A percentile compares a stretch with the other conserved stretches of the same genome.
These are phyloP conservation scores for Cinclus mexicanus DNA, from an alignment of 2,113 vertebrate genomes.

Conservation along the genomic window DNA sequence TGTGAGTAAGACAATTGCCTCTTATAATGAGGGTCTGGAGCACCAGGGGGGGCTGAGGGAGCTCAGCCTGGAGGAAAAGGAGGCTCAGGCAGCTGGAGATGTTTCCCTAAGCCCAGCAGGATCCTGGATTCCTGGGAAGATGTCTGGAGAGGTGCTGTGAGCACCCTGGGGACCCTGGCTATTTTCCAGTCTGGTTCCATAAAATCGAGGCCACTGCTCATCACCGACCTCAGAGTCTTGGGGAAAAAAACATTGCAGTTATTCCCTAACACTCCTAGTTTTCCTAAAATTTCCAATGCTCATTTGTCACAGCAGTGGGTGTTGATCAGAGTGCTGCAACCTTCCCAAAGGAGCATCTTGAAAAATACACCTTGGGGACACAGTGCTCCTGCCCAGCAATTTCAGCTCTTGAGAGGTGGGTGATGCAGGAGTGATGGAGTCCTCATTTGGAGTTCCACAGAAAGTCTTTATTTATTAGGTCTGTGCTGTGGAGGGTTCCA, in stretches of 20 bases:
- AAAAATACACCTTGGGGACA: no score
- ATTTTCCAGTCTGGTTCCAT: background rate
- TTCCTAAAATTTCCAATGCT: background rate
- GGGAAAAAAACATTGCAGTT: background rate
- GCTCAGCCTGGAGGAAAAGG: background rate
- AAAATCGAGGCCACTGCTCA: rapidly evolving
- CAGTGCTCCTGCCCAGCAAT: no score
- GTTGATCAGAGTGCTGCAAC: no score
- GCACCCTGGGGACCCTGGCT: background rate
- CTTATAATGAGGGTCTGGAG: background rate
- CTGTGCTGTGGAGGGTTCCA: no score
- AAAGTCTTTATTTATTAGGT: no score
- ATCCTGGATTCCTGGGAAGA: background rate
- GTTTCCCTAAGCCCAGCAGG: background rate
- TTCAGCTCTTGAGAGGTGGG: no score
- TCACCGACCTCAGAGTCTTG: background rate
- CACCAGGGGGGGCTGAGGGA: background rate
- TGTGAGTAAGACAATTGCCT: background rate
- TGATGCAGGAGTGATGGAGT: no score
- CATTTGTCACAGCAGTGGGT: no score
- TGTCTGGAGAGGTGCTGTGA: background rate
- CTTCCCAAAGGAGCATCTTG: no score
- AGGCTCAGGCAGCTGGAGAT: background rate
- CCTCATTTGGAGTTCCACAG: no score
- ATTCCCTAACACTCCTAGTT: background rate